Base-by-base conservation (phyloP, 2,797 vertebrate species). In the Carcharodon carcharias region DNA sequence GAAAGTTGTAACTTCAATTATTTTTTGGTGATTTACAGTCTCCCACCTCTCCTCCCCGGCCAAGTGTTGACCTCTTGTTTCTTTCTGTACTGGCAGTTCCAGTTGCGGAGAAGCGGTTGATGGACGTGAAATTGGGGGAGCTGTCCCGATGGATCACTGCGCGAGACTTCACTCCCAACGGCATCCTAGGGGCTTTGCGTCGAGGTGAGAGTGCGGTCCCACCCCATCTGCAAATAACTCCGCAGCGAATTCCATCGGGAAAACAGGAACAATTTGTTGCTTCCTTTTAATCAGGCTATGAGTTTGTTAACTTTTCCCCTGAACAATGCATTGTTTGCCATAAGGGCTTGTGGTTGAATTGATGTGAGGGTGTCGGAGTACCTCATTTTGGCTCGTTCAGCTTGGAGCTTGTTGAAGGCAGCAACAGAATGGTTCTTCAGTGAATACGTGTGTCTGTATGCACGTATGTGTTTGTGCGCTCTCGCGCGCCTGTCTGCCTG, bases 81-180 rank as follows among this genome's bases (percentile, higher is more conserved):
- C 18, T 65, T 67, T 65, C n/a, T 69, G 23, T 95, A 40, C 45
- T 45, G 0, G 9, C 97, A 99, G 99, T 99, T 97, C 97, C 98
- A 67, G 2, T 99, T 69, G 98, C 97, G 95, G 98, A 99, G 95
- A 98, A 96, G 97, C 98, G 97, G 63, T 98, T 99, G 95, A 97
- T 99, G 98, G 99, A 99, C 0, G 99, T 99, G 96, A 99, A 99
- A 97, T 96, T 99, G 91, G 98, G 98, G 0, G 98, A 99, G 97
- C 96, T 99, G 96, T 98, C 98, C 11, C 96, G 5, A 96, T 99
- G 99, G 99, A 21, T 99, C 2, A 96, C 98, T 82, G 97, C 97
- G 50, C 97, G 98, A 31, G 98, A 99, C 97, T 99, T 98, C 97
- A 98, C 98, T 45, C 99, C 99, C 61, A 97, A 97, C 0, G 99